Evolutionary conservation across 2,113 vertebrate species (phyloP).

Genomic region (Cyphotilapia sp.): DNA sequence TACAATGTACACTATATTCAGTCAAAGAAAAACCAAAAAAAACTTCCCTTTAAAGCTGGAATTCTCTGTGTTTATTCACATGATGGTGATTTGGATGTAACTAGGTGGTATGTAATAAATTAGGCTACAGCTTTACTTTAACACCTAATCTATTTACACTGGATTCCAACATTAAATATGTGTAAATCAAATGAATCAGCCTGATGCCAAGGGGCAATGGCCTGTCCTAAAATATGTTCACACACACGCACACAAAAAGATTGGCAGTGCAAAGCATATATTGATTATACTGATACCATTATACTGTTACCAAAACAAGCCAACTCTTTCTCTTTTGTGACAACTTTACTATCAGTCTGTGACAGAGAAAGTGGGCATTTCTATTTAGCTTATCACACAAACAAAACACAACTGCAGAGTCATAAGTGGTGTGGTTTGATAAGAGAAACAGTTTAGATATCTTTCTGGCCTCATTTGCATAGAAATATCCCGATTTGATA

Average conservation of each 20-base stretch:
- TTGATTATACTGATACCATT: constrained; percentile 62
- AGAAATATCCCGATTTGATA: constrained; percentile 45
- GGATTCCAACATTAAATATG: constrained; percentile 90
- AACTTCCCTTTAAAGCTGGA: constrained; percentile 79
- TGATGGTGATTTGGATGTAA: constrained; percentile 58
- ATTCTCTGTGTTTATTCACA: constrained; percentile 69
- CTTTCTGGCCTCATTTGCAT: constrained; percentile 58
- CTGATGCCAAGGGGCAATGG: constrained; percentile 75
- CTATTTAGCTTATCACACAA: constrained; percentile 39
- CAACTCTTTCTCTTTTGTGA: neutral
- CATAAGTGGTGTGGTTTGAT: constrained; percentile 24
- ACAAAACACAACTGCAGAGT: constrained; percentile 21
- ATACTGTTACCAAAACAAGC: constrained; percentile 70
- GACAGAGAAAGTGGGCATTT: neutral
- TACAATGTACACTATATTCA: constrained; percentile 79
- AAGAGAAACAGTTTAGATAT: neutral
- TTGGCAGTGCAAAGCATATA: constrained; percentile 86
- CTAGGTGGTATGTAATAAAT: constrained; percentile 81
- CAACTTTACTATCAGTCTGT: constrained; percentile 3
- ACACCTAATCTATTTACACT: constrained; percentile 83
- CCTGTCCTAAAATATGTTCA: constrained; percentile 65
- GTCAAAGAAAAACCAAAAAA: constrained; percentile 46
- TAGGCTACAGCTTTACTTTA: constrained; percentile 76
- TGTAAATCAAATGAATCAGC: constrained; percentile 72
- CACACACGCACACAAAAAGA: constrained; percentile 22